Evolutionary conservation across 2,797 vertebrate genomes (phyloP), one percentile per base, ranked within the genome.

Genomic region (Acanthurus tractus): DNA sequence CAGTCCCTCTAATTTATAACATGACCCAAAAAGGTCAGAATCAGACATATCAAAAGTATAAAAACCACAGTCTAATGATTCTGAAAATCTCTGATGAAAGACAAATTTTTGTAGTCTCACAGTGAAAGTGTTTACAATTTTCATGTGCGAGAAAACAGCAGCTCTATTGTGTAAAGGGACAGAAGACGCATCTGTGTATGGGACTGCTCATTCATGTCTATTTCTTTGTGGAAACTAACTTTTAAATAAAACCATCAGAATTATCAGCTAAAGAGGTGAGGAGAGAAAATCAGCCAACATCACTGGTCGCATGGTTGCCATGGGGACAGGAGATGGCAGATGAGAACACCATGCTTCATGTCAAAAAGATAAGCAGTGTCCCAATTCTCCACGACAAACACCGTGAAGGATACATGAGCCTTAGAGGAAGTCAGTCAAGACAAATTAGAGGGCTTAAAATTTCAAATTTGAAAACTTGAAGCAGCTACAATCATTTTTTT

Each of bases 281-380:
- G 52, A 59, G 72, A 74, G 48, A 36, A 70, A 84, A 82, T 29
- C 66, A 65, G 67, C 65, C 63, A 52, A 66, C 72, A 76, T 79
- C 68, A 81, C 84, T 88, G 86, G 90, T 71, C 70, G 82, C 77
- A 80, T 69, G 62, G 93, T 94, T 95, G 90, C 93, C 91, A 94
- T 93, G 92, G 92, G 88, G 92, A 95, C 87, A 79, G 73, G 56
- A 90, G 74, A 81, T 68, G 64, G 79, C 78, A 86, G 79, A 86
- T 79, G 79, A 87, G 83, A 86, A 86, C 71, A 78, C 55, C 63
- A 69, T 55, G 67, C 50, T 73, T 78, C 61, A 82, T 53, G 78
- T 86, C 72, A 82, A 89, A 84, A 74, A 63, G 66, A 83, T 78
- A 78, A 80, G 52, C 22, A 22, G 58, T 34, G 64, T 59, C 65